Base-by-base conservation (phyloP, 2,888 invertebrate genomes). In the Colostygia pectinataria region DNA sequence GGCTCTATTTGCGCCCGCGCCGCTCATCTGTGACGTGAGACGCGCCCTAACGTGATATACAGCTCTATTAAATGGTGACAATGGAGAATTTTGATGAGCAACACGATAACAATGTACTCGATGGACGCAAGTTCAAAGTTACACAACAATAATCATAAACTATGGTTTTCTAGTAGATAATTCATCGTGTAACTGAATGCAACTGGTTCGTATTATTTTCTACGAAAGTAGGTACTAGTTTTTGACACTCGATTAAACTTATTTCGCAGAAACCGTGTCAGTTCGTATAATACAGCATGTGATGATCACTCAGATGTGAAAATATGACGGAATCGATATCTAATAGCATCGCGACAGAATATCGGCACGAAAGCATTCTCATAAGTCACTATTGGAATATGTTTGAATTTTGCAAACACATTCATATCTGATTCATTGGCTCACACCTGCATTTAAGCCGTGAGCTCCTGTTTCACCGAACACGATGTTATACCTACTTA, bases 1-100 rank as follows among this genome's bases (percentile, higher is more conserved):
- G 83, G 89, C 85, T 86, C 87, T 80, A 88, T 88, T 88, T 83
- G 82, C 81, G 82, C 71, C 61, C 63, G 79, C 78, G 77, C 59
- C 71, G 74, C 59, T 83, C 81, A 77, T 75, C 75, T 78, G 81
- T 77, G 72, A 71, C 82, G 80, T 10, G 48, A 53, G 59, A 66
- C 83, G 66, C 79, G 71, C 86, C 85, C 74, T 65, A 57, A 57
- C 64, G 60, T 66, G 66, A 74, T 70, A 71, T 71, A 69, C 71
- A 60, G 65, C 59, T 55, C 51, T 57, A 57, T 61, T 55, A 50
- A 53, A 48, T 48, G 15, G 51, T 46, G 49, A 58, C 58, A 60
- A 56, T 58, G 28, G 46, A 39, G 20, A 39, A 43, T 52, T 47
- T 42, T 52, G 57, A 53, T 52, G 53, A 43, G 18, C 40, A 43